Base-by-base conservation (phyloP, 2,888 invertebrate species). In the Bellardia pandia region DNA sequence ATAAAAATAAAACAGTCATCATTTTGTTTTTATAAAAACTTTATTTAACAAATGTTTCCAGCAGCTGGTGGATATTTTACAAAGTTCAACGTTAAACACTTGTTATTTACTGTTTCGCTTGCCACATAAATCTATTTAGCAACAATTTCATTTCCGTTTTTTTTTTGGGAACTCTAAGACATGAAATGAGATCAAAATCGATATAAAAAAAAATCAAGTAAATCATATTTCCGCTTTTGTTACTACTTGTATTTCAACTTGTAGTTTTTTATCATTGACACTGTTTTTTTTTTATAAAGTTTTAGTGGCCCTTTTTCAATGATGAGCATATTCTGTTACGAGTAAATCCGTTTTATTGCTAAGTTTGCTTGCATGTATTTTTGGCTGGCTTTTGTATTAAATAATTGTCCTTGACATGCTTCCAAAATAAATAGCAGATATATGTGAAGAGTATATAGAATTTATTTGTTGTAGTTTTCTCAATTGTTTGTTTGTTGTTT, bases 321-420 rank as follows among this genome's bases (percentile, higher is more conserved):
- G 23, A 56, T 16, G 3, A 23, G 60, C 33, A 56, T 33, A 33
- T 14, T 6, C 4, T 42, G 11, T 1, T 13, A 62, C 16, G 16
- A 48, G 23, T 66, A n/a, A 30, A 42, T 16, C 33, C 13, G 51
- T 53, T 23, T 53, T 80, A 48, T 66, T 62, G 37, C 14, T 76
- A 40, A 7, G 45, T 79, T 79, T 14, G 23, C 37, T 60, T 62
- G 66, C n/a, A 66, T 33, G 37, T 58, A 72, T 58, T 83, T 71
- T 79, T 76, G 69, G 60, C 71, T 76, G 76, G 48, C 64, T 71
- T 68, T 76, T 71, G 69, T 79, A 64, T 66, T 71, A 16, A 64
- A 72, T 71, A 76, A 86, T 51, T 81, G 84, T 81, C 86, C 86
- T 87, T 87, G 86, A 87, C 86, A 87, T 69, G 80, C 76, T 84